These are phyloP conservation scores for Triplophysa yarkandensis DNA, from an alignment of 2,797 vertebrate genomes.

Conservation along the genomic window DNA sequence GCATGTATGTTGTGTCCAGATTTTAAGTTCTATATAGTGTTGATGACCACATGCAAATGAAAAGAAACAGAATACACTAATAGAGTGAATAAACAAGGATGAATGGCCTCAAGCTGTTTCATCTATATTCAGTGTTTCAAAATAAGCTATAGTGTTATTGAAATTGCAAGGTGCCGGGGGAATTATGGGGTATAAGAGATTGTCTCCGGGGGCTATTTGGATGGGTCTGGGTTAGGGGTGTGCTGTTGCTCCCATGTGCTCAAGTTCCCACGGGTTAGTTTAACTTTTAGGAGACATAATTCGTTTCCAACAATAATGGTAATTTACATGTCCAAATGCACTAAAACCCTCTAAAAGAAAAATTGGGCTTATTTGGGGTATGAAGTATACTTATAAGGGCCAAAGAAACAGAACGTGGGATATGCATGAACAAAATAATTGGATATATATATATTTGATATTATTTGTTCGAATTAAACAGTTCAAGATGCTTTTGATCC, in stretches of 20 bases:
- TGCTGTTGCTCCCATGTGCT: constrained; percentile 53
- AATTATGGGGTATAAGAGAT: constrained; percentile 59
- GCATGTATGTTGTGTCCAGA: too few species aligned
- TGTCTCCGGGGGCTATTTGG: constrained; percentile 60
- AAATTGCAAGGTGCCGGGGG: constrained; percentile 62
- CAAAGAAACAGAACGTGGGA: not conserved
- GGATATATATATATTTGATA: too few species aligned
- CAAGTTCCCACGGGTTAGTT: constrained; percentile 51
- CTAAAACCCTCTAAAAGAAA: not conserved
- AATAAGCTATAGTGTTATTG: constrained; percentile 59
- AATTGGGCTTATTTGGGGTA: not conserved
- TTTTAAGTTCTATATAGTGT: too few species aligned
- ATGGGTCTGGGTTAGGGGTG: constrained; percentile 40
- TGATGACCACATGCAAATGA: constrained; percentile 18
- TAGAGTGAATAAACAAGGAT: constrained; percentile 35
- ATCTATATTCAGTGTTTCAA: constrained; percentile 56
- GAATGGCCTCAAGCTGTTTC: constrained; percentile 72
- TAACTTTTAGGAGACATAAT: constrained; percentile 39
- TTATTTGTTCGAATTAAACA: not conserved
- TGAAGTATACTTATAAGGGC: not conserved
- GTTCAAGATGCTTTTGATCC: constrained; percentile 4
- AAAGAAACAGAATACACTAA: constrained; percentile 13
- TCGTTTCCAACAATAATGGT: constrained; percentile 6
- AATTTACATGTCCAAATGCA: constrained; percentile 1
- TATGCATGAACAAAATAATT: too few species aligned